A percentile compares a stretch with the other conserved stretches of the same genome.
These are phyloP conservation scores for Trogon surrucura DNA, from an alignment of 2,113 vertebrate genomes.

Conservation along the genomic window DNA sequence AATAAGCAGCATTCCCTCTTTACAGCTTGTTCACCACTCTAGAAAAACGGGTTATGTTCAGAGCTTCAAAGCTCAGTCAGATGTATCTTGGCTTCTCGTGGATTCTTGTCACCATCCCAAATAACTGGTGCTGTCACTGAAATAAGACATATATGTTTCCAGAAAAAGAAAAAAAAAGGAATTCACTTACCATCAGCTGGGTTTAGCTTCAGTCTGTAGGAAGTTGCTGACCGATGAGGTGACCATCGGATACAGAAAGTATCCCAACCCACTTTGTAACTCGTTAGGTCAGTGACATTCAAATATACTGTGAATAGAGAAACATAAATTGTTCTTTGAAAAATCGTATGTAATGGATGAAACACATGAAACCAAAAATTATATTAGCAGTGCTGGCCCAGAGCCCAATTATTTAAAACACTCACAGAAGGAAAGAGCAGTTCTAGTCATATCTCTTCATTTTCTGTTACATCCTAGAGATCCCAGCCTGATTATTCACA, in stretches of 20 bases:
- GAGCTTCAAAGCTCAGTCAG: neutral
- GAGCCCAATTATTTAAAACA: neutral
- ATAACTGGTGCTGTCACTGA: neutral
- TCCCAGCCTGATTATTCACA: neutral
- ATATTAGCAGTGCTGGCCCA: neutral
- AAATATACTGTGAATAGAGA: conserved; percentile 84
- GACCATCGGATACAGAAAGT: conserved; percentile 91
- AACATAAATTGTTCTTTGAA: neutral
- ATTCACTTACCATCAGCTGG: conserved; percentile 84
- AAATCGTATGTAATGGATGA: neutral
- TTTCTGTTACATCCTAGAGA: neutral
- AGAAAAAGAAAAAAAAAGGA: neutral
- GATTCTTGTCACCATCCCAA: neutral
- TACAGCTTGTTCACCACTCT: neutral
- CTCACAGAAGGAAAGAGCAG: neutral
- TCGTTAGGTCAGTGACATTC: conserved; percentile 91
- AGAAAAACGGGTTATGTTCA: neutral
- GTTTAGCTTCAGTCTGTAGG: conserved; percentile 92
- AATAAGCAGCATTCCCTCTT: neutral
- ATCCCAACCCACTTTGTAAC: conserved; percentile 86
- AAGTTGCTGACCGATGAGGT: conserved; percentile 89
- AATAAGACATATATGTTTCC: neutral
- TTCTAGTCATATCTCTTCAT: neutral
- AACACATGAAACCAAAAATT: neutral
- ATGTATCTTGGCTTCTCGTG: neutral